Evolutionary conservation across 35 echinoderm and acorn worm species (phyloP).

Genomic region (Acanthaster planci): DNA sequence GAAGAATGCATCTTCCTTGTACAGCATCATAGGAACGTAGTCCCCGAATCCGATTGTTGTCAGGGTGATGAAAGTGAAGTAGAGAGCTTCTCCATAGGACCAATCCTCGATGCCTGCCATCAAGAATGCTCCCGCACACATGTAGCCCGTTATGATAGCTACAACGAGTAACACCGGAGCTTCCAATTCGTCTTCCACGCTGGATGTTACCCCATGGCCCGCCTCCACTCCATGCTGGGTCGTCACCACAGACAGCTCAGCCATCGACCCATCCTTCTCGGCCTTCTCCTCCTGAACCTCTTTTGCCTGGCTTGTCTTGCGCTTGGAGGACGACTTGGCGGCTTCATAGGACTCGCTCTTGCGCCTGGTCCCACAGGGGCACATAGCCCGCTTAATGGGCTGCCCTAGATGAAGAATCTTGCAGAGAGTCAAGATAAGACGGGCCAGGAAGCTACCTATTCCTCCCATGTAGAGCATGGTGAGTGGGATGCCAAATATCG

Average conservation of each 20-base stretch:
- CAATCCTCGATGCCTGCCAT: constrained; percentile 66
- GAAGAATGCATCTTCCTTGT: constrained; percentile 60
- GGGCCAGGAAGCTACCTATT: constrained; percentile 69
- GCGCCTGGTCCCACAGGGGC: not conserved
- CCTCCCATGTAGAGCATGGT: constrained; percentile 65
- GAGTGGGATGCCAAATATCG: constrained; percentile 76
- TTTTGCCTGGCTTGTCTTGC: not conserved
- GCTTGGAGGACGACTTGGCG: not conserved
- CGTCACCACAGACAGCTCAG: not conserved
- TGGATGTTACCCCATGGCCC: not conserved
- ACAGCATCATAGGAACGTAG: constrained; percentile 71
- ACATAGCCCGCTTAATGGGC: not conserved
- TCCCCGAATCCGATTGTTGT: constrained; percentile 94
- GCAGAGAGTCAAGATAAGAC: constrained; percentile 48
- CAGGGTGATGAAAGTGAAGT: constrained; percentile 90
- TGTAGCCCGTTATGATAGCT: constrained; percentile 55
- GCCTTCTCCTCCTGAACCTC: no score
- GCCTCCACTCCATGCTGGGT: not conserved
- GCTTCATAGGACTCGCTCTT: not conserved
- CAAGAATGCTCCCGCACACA: constrained; percentile 59
- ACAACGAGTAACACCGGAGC: constrained; percentile 75
- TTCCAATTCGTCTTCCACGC: constrained; percentile 19
- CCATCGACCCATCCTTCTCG: not conserved
- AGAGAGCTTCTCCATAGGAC: constrained; percentile 71
- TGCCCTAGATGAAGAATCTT: constrained; percentile 33